Conservation (phyloP, 2,797 vertebrate genomes). For the Microctenopoma steveboyesi region DNA sequence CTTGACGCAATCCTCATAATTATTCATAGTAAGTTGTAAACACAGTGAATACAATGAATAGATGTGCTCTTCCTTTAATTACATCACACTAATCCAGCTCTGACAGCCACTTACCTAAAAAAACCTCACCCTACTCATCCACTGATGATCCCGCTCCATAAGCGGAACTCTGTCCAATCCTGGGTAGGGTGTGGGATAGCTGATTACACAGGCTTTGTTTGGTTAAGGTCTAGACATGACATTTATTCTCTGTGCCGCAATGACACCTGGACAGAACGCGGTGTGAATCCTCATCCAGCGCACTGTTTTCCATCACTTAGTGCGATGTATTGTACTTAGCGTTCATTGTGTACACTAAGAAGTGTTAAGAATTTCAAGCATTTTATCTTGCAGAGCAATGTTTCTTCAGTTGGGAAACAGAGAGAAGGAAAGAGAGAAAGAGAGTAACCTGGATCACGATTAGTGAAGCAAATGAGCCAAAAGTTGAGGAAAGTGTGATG, state of each 20-base stretch:
- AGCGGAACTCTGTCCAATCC: constrained; percentile 39
- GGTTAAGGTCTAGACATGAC: constrained; percentile 64
- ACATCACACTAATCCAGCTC: constrained; percentile 49
- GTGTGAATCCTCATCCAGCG: constrained; percentile 12
- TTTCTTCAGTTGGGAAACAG: constrained; percentile 7
- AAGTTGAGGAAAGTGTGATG: constrained; percentile 14
- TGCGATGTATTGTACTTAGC: background rate
- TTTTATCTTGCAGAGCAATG: background rate
- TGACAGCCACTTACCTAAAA: constrained; percentile 33
- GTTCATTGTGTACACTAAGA: background rate
- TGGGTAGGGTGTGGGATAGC: constrained; percentile 8
- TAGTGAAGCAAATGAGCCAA: constrained; percentile 17
- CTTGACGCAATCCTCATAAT: constrained; percentile 35
- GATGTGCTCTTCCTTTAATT: constrained; percentile 24
- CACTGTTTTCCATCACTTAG: background rate
- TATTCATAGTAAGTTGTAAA: constrained; percentile 40
- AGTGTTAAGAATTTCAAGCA: background rate
- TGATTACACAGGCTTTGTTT: constrained; percentile 57
- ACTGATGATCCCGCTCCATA: constrained; percentile 15
- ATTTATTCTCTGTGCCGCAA: constrained; percentile 16
- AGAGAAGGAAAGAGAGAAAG: too few relatives aligned
- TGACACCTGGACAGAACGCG: constrained; percentile 25
- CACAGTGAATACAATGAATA: constrained; percentile 42
- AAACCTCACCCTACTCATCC: constrained; percentile 20
- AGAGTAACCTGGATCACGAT: constrained; percentile 3